Evolutionary conservation across 2,888 invertebrate species (phyloP).

Genomic region (Colostygia pectinataria): DNA sequence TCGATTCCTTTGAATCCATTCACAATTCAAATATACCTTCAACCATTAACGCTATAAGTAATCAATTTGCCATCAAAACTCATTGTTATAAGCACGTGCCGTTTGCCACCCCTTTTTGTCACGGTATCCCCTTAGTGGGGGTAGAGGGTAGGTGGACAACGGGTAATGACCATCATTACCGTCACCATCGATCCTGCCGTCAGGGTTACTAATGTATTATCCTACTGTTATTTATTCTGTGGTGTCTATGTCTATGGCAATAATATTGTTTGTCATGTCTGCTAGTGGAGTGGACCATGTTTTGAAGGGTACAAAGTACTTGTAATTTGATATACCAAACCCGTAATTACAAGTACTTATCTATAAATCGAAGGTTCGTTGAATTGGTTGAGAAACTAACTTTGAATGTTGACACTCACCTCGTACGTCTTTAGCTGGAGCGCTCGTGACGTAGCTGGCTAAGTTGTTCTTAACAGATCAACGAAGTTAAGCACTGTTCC

Average conservation of each 20-base stretch:
- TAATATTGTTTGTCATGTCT: not conserved
- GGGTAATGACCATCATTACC: constrained; percentile 48
- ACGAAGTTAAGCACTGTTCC: too few relatives aligned
- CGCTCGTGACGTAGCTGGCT: not conserved
- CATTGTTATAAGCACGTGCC: constrained; percentile 16
- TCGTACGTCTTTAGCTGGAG: too few relatives aligned
- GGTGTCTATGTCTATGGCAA: not conserved
- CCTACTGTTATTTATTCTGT: not conserved
- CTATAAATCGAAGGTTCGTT: constrained; percentile 11
- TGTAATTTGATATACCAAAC: constrained; percentile 3
- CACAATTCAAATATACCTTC: not conserved
- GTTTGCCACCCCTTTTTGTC: constrained; percentile 4
- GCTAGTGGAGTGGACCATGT: constrained; percentile 1
- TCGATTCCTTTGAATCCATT: constrained; percentile 4
- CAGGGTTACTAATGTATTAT: constrained; percentile 22
- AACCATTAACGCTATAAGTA: constrained; percentile 9
- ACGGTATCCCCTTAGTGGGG: constrained; percentile 19
- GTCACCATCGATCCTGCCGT: constrained; percentile 46
- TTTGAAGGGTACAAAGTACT: not conserved
- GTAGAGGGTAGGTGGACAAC: constrained; percentile 23
- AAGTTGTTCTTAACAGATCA: too few relatives aligned
- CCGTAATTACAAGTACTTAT: not conserved
- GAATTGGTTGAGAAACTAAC: not conserved
- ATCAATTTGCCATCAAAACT: constrained; percentile 19
- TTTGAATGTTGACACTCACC: too few relatives aligned